Evolutionary conservation across 2,113 vertebrate species (phyloP).

Genomic region (Rhinoderma darwinii): DNA sequence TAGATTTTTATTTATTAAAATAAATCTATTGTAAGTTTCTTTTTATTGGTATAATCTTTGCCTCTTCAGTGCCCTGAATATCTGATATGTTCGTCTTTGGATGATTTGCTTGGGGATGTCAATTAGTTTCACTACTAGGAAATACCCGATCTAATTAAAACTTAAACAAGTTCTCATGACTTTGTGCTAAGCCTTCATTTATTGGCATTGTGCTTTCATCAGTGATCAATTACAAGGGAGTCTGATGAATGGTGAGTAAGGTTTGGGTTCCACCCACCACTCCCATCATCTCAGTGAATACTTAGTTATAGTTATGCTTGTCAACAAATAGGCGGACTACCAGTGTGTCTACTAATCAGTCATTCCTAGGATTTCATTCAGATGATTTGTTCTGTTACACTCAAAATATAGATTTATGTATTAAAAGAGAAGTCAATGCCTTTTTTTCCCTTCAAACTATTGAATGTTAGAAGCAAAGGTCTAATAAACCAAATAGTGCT

Average conservation of each 20-base stretch:
- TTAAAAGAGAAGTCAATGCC: background rate
- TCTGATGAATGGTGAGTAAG: conserved; percentile 39
- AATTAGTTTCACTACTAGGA: background rate
- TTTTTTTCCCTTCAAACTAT: background rate
- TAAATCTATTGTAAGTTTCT: background rate
- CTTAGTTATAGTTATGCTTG: background rate
- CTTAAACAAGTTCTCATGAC: conserved; percentile 1
- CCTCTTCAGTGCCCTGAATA: background rate
- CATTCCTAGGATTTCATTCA: background rate
- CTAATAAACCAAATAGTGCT: background rate
- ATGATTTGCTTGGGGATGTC: no score
- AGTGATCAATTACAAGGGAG: conserved; percentile 34
- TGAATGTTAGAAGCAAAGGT: no score
- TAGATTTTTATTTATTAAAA: background rate
- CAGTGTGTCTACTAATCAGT: background rate
- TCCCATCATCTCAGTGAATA: conserved; percentile 26
- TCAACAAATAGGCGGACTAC: background rate
- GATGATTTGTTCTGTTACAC: background rate
- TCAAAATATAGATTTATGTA: background rate
- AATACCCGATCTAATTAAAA: background rate
- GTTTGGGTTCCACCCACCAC: conserved; percentile 50
- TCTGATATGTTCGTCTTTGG: background rate
- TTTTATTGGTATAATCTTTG: background rate
- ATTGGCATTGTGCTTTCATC: conserved; percentile 43
- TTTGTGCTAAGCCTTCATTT: conserved; percentile 11